A percentile compares a stretch with the other conserved stretches of the same genome.
Evolutionary conservation across 2,888 invertebrate genomes (phyloP).

Genomic region (Machimus atricapillus): DNA sequence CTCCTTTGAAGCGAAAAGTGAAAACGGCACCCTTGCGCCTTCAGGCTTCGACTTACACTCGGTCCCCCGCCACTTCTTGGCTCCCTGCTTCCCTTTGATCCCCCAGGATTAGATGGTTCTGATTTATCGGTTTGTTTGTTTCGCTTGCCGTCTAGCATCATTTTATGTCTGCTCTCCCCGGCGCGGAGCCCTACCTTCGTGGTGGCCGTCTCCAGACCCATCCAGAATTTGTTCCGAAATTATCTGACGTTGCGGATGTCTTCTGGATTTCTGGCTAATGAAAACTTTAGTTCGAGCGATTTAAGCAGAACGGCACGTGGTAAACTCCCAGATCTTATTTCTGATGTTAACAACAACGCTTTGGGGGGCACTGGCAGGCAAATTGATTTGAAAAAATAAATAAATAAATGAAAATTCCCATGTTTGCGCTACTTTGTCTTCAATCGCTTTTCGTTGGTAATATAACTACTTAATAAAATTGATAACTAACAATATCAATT

Average conservation of each 20-base stretch:
- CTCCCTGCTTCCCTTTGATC: neutral
- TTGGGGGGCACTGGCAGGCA: neutral
- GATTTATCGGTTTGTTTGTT: conserved; percentile 32
- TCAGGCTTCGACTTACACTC: neutral
- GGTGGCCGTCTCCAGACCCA: neutral
- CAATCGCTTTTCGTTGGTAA: neutral
- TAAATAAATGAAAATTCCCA: neutral
- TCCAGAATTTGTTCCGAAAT: neutral
- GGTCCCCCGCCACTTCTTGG: neutral
- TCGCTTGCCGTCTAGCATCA: neutral
- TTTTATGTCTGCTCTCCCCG: neutral
- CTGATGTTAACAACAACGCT: neutral
- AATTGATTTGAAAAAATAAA: neutral
- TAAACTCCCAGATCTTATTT: neutral
- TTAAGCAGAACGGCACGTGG: neutral
- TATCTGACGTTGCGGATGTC: neutral
- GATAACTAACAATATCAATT: neutral
- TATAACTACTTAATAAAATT: neutral
- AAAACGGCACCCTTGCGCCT: neutral
- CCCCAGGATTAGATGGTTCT: neutral
- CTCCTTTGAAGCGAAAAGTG: neutral
- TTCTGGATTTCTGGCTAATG: neutral
- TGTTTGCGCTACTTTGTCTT: neutral
- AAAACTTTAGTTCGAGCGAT: neutral
- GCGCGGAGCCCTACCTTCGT: neutral